Base-by-base conservation (phyloP, 1,140 invertebrate genomes). In the Drosophila tani region DNA sequence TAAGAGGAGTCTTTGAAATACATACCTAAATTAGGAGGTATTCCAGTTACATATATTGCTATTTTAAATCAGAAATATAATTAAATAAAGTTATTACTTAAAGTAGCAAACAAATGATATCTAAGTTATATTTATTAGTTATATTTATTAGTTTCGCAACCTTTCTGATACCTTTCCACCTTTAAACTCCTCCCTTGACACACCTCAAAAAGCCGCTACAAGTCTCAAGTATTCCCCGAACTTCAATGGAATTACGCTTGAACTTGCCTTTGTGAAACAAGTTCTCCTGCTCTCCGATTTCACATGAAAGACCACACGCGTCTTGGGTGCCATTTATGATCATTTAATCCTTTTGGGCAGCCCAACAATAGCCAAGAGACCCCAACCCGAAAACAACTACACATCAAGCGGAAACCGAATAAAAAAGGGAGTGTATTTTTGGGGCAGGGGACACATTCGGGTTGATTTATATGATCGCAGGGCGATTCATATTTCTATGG, bases 401-500 rank as follows among this genome's bases (percentile, higher is more conserved):
- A 70, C 69, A 70, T 45, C 63, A 46, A 68, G 47, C 67, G 63
- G 64, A 66, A 76, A 66, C 53, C 56, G 45, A 47, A 65, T 38
- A 65, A 75, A 79, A 81, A 78, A 86, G 65, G 82, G 82, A 79
- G 82, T 64, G 82, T 65, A 74, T 38, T 40, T 19, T 12, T 65
- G 56, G 60, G 63, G 63, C 81, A 75, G 57, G 64, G 62, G 81
- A 63, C 64, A 63, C 64, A 83, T 59, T 70, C 65, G 35, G 65
- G 65, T 83, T 84, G 82, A 84, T 84, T 84, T 84, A 84, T 84
- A 74, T 49, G 73, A 50, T 65, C 45, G 65, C 66, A 67, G 19
- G 47, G 67, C 67, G 67, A 70, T 55, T 81, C 78, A 82, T 85
- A 85, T 82, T 85, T 85, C 75, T 86, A 85, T 86, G 82, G 82